A percentile compares a stretch with the other conserved stretches of the same genome.
phyloP scores from a whole-genome alignment of 2,888 invertebrate genomes.

The Hypselothyrea guttata region DNA sequence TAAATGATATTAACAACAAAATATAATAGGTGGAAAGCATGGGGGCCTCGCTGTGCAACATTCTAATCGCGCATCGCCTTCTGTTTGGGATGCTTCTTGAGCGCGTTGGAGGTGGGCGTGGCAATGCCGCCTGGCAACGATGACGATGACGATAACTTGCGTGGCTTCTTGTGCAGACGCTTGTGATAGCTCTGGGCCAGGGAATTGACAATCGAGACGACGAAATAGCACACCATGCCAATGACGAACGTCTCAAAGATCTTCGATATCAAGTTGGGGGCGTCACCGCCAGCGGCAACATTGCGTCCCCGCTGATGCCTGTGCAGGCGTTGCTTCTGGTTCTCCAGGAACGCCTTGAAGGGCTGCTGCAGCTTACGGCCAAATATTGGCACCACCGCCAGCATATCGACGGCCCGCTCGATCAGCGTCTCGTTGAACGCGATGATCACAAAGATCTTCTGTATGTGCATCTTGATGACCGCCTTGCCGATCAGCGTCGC shows the following conservation, averaged over 20 bases:
- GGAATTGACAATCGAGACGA: slow-evolving; percentile 98
- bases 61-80: slow-evolving; percentile 64
- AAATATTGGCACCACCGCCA: slow-evolving; percentile 88
- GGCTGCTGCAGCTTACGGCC: slow-evolving; percentile 93
- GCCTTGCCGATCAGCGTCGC: slow-evolving; percentile 99
- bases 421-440: slow-evolving; percentile 97
- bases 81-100: slow-evolving; percentile 70
- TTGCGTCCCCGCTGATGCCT: slow-evolving; percentile 75
- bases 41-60: background rate
- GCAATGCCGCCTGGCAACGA: too few relatives aligned
- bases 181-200: slow-evolving; percentile 96
- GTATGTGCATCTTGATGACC: slow-evolving; percentile 98
- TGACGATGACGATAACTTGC: slow-evolving; percentile 1
- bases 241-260: slow-evolving; percentile 95
- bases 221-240: slow-evolving; percentile 96
- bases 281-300: slow-evolving; percentile 75
- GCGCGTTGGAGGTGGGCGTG: slow-evolving; percentile 17
- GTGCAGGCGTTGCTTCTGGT: slow-evolving; percentile 92
- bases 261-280: slow-evolving; percentile 85
- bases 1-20: slow-evolving; percentile 29
- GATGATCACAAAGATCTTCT: slow-evolving; percentile 97
- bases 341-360: slow-evolving; percentile 91
- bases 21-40: slow-evolving; percentile 1
- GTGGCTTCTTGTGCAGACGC: slow-evolving; percentile 83
- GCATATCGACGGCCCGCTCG: slow-evolving; percentile 86